phyloP scores from a whole-genome alignment of 92 coral and sea anemone genomes.

The Blastomussa wellsi region DNA sequence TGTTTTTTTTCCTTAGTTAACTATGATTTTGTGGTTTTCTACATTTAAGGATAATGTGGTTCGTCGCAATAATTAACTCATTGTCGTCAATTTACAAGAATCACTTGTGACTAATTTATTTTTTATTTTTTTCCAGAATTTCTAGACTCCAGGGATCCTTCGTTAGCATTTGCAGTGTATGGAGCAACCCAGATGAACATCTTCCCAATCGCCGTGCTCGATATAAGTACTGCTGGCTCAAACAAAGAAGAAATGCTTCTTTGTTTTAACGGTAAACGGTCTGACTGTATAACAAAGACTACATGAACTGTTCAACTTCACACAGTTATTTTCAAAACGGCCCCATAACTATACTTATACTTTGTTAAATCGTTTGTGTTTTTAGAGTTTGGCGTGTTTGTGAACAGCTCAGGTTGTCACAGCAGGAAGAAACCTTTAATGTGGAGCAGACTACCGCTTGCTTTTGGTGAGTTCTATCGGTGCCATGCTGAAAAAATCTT shows the following conservation, averaged over 20 bases:
- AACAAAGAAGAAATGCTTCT: constrained; percentile 77
- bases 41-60: too few species aligned
- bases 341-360: background rate
- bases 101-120: too few species aligned
- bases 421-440: constrained; percentile 86
- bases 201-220: constrained; percentile 90
- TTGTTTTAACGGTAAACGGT: constrained; percentile 86
- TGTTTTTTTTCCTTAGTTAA: too few species aligned
- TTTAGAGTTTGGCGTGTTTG: constrained; percentile 95
- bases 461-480: constrained; percentile 77
- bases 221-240: constrained; percentile 69
- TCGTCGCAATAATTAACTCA: too few species aligned
- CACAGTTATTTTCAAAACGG: background rate
- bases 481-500: too few species aligned
- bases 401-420: constrained; percentile 83
- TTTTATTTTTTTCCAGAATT: constrained; percentile 60
- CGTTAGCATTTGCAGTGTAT: constrained; percentile 94
- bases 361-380: background rate
- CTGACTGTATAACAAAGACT: too few species aligned
- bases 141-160: constrained; percentile 84
- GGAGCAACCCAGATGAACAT: constrained; percentile 93
- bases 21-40: too few species aligned
- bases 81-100: too few species aligned
- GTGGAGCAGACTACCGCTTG: constrained; percentile 98
- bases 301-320: too few species aligned